Percentiles rank a stretch among this genome's conserved stretches.
Evolutionary conservation across 2,797 vertebrate species (phyloP).

Genomic region (Nothura maculosa): DNA sequence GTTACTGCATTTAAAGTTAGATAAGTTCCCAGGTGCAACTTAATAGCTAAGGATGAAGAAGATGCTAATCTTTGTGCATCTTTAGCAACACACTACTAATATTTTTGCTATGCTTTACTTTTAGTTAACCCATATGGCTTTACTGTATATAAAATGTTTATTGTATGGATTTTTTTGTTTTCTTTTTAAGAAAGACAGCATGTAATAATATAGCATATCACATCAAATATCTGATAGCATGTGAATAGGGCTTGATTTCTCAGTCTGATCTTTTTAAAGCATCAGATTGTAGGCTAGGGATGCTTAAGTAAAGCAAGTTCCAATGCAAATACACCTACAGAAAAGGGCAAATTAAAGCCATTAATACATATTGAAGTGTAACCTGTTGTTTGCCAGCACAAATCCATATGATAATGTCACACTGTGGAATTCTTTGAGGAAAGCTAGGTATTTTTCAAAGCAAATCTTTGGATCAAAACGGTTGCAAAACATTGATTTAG

Average conservation of each 20-base stretch:
- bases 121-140: not conserved
- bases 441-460: not conserved
- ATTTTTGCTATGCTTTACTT: not conserved
- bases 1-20: not conserved
- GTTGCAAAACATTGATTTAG: not conserved
- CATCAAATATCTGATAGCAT: not conserved
- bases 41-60: not conserved
- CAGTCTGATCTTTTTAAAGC: not conserved
- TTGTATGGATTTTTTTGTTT: not conserved
- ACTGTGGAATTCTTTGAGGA: not conserved
- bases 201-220: no score
- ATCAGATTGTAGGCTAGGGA: not conserved
- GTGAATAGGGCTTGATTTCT: not conserved
- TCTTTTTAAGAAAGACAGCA: no score
- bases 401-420: not conserved
- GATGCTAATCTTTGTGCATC: not conserved
- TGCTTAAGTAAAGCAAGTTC: fast-evolving
- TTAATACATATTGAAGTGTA: not conserved
- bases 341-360: not conserved
- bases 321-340: fast-evolving
- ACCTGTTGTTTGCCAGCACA: not conserved
- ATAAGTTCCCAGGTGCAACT: not conserved
- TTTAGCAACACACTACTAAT: not conserved
- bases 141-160: not conserved
- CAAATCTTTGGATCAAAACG: not conserved